These are phyloP conservation scores for Virgularia gustaviana DNA, from an alignment of 92 coral and sea anemone genomes.

Conservation along the genomic window DNA sequence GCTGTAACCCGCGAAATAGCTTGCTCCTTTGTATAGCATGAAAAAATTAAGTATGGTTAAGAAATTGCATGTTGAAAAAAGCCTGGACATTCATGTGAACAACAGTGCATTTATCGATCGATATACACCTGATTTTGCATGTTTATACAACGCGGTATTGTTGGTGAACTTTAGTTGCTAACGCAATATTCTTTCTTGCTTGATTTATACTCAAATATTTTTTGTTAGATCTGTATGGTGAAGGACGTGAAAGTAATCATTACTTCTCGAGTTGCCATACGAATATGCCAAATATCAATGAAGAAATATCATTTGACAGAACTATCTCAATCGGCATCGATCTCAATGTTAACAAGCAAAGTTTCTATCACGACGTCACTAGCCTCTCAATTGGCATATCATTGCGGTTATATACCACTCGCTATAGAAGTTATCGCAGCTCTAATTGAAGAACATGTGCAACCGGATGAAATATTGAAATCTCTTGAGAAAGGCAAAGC, in stretches of 20 bases:
- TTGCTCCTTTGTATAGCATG: no score
- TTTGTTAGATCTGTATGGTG: constrained; percentile 19
- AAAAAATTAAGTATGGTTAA: no score
- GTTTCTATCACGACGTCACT: neutral
- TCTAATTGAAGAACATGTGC: constrained; percentile 2
- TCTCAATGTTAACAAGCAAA: constrained; percentile 11
- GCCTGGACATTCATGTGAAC: neutral
- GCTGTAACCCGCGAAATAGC: no score
- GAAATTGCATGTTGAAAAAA: no score
- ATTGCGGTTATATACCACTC: constrained; percentile 33
- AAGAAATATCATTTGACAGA: constrained; percentile 16
- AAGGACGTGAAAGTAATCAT: constrained; percentile 12
- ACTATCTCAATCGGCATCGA: constrained; percentile 11
- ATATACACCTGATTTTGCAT: neutral
- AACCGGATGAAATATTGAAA: constrained; percentile 17
- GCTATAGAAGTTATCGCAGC: constrained; percentile 36
- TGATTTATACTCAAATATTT: no score
- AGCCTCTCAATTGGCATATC: constrained; percentile 11
- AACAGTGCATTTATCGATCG: neutral
- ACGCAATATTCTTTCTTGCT: no score
- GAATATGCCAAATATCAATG: constrained; percentile 35
- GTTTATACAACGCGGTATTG: neutral
- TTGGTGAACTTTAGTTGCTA: neutral
- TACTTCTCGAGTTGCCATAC: constrained; percentile 28
- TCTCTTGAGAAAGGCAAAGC: constrained; percentile 28